A percentile compares a stretch with the other conserved stretches of the same genome.
These are phyloP conservation scores for Macrochelys suwanniensis DNA, from an alignment of 2,797 vertebrate genomes.

Conservation along the genomic window DNA sequence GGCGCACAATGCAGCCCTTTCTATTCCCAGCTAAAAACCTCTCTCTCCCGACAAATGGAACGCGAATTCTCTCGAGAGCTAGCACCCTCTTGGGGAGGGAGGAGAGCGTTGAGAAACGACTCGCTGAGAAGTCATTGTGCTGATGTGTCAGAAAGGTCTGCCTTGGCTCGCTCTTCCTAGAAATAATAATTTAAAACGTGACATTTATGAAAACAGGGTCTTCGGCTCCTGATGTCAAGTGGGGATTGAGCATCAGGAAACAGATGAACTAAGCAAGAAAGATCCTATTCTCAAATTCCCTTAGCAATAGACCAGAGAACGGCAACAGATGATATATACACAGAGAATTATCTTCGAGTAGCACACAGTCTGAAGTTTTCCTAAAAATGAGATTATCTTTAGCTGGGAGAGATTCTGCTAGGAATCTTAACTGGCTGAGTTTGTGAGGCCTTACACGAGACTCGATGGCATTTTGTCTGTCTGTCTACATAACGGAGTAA, in stretches of 20 bases:
- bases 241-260: not conserved
- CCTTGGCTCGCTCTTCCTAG: not conserved
- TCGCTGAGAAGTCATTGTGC: not conserved
- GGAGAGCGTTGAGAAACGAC: not conserved
- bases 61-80: not conserved
- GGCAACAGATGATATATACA: not conserved
- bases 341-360: accelerated
- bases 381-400: not conserved
- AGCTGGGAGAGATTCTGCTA: not conserved
- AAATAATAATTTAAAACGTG: not conserved
- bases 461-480: not conserved
- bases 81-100: accelerated
- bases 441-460: not conserved
- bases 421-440: not conserved
- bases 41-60: not conserved
- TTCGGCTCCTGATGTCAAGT: not conserved
- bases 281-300: not conserved
- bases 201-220: not conserved
- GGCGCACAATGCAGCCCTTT: not conserved
- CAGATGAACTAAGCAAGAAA: not conserved
- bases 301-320: not conserved
- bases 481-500: not conserved
- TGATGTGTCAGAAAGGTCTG: not conserved
- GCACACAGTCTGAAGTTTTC: not conserved
- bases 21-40: not conserved